These are phyloP conservation scores for Archaeoteleia sp. DNA, from an alignment of 2,888 invertebrate genomes.

Conservation along the genomic window DNA sequence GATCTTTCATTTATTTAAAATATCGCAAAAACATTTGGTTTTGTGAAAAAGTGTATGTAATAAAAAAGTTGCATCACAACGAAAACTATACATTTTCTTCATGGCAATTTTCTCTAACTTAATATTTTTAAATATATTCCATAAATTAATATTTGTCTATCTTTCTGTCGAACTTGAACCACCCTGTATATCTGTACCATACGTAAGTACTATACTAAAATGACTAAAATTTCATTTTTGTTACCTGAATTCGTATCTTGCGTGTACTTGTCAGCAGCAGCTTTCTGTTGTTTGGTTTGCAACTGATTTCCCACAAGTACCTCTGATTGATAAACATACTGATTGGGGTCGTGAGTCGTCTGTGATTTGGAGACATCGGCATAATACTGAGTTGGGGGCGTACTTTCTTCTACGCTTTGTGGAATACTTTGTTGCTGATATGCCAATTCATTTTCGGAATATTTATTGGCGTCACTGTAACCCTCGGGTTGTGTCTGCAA, in stretches of 20 bases:
- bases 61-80: too few species aligned
- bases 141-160: too few species aligned
- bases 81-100: too few species aligned
- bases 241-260: slow-evolving; percentile 60
- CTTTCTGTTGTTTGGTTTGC: slow-evolving; percentile 65
- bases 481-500: slow-evolving; percentile 53
- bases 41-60: too few species aligned
- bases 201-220: background rate
- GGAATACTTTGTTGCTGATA: slow-evolving; percentile 56
- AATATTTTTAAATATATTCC: slow-evolving; percentile 12
- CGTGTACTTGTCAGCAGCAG: slow-evolving; percentile 61
- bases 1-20: too few species aligned
- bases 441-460: slow-evolving; percentile 55
- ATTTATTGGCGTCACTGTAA: slow-evolving; percentile 58
- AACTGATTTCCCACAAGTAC: slow-evolving; percentile 65
- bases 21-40: too few species aligned
- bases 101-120: too few species aligned
- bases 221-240: slow-evolving; percentile 9
- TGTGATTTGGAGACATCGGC: slow-evolving; percentile 23
- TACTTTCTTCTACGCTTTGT: slow-evolving; percentile 34
- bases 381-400: slow-evolving; percentile 56
- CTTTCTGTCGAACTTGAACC: too few species aligned
- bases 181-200: background rate
- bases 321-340: slow-evolving; percentile 64
- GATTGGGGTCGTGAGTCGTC: slow-evolving; percentile 45